A percentile compares a stretch with the other conserved stretches of the same genome.
Conservation (phyloP, 2,888 invertebrate genomes). For the Blera fallax region DNA sequence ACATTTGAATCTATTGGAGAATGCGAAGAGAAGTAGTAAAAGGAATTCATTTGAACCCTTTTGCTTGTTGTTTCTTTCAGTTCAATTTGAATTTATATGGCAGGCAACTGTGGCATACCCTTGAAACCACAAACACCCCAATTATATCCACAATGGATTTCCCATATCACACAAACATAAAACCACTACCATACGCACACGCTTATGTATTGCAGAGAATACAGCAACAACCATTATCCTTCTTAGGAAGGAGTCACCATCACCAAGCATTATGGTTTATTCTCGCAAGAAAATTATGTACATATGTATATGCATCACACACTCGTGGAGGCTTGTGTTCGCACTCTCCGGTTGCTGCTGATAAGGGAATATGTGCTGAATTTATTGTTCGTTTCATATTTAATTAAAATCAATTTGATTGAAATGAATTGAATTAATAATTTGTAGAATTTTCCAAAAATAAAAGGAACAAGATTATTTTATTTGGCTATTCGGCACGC, state of each 20-base stretch:
- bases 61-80: slow-evolving; percentile 14
- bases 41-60: slow-evolving; percentile 6
- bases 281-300: neutral
- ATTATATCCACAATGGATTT: slow-evolving; percentile 51
- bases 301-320: slow-evolving; percentile 12
- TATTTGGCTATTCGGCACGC: neutral
- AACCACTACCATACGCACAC: slow-evolving; percentile 13
- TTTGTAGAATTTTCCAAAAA: neutral
- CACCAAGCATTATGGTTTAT: neutral
- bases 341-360: neutral
- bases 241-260: neutral
- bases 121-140: slow-evolving; percentile 45
- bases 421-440: slow-evolving; percentile 2
- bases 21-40: neutral
- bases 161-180: slow-evolving; percentile 27
- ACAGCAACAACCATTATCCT: neutral
- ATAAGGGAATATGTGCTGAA: neutral
- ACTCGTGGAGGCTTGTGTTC: neutral
- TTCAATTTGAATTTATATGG: slow-evolving; percentile 34
- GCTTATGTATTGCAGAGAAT: neutral
- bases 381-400: slow-evolving; percentile 16
- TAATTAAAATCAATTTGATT: slow-evolving; percentile 3
- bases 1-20: neutral
- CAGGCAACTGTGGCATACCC: slow-evolving; percentile 37
- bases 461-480: neutral